These are phyloP conservation scores for Ectobius pallidus DNA, from an alignment of 2,888 invertebrate species.

Conservation along the genomic window DNA sequence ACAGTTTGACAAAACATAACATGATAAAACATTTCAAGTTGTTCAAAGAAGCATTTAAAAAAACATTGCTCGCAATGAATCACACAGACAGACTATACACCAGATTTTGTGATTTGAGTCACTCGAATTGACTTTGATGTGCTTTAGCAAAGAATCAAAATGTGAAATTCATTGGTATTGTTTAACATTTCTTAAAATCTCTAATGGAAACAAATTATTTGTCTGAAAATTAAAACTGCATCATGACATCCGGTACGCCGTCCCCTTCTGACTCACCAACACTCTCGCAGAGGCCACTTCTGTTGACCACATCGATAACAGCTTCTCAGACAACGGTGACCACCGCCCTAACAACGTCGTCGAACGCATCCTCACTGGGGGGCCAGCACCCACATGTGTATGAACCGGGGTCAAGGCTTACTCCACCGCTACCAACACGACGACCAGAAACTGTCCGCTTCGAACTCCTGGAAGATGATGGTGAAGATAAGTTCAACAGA, in stretches of 20 bases:
- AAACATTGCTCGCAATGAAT: too few relatives aligned
- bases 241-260: conserved; percentile 52
- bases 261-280: conserved; percentile 52
- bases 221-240: too few relatives aligned
- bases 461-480: conserved; percentile 19
- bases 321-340: conserved; percentile 33
- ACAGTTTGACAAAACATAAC: too few relatives aligned
- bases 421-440: conserved; percentile 15
- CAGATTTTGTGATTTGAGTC: too few relatives aligned
- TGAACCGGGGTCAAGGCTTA: neutral
- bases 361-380: neutral
- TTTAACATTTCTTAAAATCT: too few relatives aligned
- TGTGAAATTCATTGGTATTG: too few relatives aligned
- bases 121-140: too few relatives aligned
- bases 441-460: conserved; percentile 22
- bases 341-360: conserved; percentile 39
- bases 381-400: neutral
- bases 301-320: conserved; percentile 39
- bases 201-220: too few relatives aligned
- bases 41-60: too few relatives aligned
- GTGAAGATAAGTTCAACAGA: neutral
- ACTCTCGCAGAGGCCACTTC: conserved; percentile 50
- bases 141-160: too few relatives aligned
- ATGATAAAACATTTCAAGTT: too few relatives aligned
- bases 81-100: too few relatives aligned